These are phyloP conservation scores for Sebastiscus albofasciatus DNA, from an alignment of 2,797 vertebrate genomes.

Conservation along the genomic window DNA sequence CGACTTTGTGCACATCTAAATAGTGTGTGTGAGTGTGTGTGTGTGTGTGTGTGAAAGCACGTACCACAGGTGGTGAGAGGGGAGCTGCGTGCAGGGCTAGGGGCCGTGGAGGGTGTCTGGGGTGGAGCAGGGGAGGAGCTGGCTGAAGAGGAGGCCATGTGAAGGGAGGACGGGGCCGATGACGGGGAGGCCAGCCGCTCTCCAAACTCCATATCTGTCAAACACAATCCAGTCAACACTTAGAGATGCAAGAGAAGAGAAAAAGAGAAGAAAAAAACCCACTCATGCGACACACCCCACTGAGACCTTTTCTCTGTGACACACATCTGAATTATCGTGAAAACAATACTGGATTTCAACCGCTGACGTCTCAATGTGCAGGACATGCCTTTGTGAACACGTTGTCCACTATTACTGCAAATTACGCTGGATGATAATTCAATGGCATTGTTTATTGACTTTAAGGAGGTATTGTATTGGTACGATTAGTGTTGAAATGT, in stretches of 20 bases:
- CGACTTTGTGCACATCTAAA: not conserved
- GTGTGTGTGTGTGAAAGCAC: slow-evolving; percentile 20
- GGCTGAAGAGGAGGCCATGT: slow-evolving; percentile 79
- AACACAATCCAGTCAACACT: slow-evolving; percentile 73
- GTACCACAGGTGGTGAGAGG: slow-evolving; percentile 84
- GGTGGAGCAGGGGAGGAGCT: slow-evolving; percentile 79
- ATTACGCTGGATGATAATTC: not conserved
- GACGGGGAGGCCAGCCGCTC: slow-evolving; percentile 85
- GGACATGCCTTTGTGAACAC: not conserved
- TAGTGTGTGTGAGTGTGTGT: not conserved
- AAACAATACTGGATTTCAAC: not conserved
- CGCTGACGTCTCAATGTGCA: not conserved
- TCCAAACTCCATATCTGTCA: slow-evolving; percentile 94
- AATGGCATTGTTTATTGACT: not conserved
- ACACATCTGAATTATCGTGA: not conserved
- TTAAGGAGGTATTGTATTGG: not conserved
- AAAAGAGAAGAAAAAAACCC: not conserved
- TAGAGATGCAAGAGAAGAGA: slow-evolving; percentile 34
- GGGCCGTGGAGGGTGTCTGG: slow-evolving; percentile 78
- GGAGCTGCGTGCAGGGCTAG: slow-evolving; percentile 79
- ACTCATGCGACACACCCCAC: not conserved
- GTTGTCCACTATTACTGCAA: not conserved
- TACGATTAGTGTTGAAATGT: not conserved
- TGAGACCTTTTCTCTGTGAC: slow-evolving; percentile 1
- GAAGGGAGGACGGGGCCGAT: slow-evolving; percentile 79